These are phyloP conservation scores for Molothrus aeneus DNA, from an alignment of 2,797 vertebrate species.

Conservation along the genomic window DNA sequence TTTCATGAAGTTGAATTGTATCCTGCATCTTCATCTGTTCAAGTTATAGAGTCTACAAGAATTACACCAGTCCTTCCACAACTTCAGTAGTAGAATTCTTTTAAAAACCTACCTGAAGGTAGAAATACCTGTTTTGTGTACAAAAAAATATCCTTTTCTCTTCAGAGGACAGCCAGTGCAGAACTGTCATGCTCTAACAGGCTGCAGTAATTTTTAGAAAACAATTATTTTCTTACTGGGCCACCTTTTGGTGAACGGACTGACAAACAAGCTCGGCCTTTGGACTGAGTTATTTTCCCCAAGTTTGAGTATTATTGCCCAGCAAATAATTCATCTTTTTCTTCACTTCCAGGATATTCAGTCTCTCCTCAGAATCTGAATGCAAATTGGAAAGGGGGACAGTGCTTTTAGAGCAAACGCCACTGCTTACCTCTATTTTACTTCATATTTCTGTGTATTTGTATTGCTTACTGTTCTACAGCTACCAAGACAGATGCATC, in stretches of 20 bases:
- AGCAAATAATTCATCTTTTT: background rate
- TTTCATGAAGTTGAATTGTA: background rate
- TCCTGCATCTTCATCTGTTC: background rate
- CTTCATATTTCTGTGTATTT: background rate
- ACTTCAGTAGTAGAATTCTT: background rate
- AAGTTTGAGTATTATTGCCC: background rate
- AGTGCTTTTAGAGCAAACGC: background rate
- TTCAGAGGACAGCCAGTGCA: background rate
- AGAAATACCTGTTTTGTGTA: background rate
- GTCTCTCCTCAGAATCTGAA: background rate
- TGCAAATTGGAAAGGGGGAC: background rate
- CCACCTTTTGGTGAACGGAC: background rate
- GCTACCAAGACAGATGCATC: background rate
- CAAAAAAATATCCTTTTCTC: background rate
- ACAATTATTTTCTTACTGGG: background rate
- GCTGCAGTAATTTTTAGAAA: background rate
- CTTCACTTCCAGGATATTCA: background rate
- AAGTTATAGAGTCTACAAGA: background rate
- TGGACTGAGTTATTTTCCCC: background rate
- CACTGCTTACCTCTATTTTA: background rate
- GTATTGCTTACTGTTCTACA: background rate
- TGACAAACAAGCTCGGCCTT: background rate
- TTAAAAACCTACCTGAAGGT: background rate
- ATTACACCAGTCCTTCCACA: background rate
- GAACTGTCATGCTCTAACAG: background rate